Evolutionary conservation across 2,113 vertebrate species (phyloP).

Genomic region (Hypocryptadius cinnamomeus): DNA sequence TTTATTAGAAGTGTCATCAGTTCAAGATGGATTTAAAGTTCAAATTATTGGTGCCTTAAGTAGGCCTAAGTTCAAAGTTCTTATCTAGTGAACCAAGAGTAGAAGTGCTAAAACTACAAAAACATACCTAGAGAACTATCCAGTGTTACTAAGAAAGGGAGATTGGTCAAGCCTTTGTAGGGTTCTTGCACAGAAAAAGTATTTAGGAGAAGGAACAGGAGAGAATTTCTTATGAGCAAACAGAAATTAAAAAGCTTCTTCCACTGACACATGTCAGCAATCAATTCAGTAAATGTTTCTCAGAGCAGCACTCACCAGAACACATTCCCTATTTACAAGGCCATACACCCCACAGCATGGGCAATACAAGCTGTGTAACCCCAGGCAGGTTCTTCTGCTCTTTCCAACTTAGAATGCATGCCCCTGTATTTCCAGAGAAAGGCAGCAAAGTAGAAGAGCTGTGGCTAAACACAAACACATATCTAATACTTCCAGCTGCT

Average conservation of each 20-base stretch:
- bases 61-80: neutral
- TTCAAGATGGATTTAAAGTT: neutral
- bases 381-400: neutral
- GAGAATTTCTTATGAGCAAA: neutral
- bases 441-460: neutral
- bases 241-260: neutral
- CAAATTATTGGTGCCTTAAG: neutral
- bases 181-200: neutral
- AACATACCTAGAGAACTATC: neutral
- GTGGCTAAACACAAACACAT: neutral
- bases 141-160: neutral
- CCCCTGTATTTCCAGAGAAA: neutral
- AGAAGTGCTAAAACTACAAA: neutral
- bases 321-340: neutral
- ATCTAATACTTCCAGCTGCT: neutral
- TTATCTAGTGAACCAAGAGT: neutral
- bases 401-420: neutral
- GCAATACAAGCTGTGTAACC: neutral
- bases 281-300: neutral
- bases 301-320: neutral
- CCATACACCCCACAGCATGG: neutral
- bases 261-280: neutral
- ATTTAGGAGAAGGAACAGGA: neutral
- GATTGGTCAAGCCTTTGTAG: neutral
- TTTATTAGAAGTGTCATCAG: neutral